Base-by-base conservation (phyloP, 2,113 vertebrate species). In the Rhabdornis inornatus region DNA sequence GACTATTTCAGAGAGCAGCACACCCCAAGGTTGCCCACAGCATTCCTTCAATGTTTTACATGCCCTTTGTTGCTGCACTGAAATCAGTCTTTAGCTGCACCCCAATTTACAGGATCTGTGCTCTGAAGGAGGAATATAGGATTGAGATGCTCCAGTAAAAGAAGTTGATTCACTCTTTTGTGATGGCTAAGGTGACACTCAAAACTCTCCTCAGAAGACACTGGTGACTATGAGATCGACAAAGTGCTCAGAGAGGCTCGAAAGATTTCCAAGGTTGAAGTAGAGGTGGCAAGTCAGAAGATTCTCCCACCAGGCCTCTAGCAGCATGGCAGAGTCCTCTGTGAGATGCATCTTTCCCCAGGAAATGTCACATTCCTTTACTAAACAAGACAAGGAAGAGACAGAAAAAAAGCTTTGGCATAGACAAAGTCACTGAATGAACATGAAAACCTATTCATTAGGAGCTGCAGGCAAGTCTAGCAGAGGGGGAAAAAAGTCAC, bases 381-480 rank as follows among this genome's bases (percentile, higher is more conserved):
- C 49, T 90, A 69, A 94, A 89, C 60, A 92, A 91, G 77, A 90
- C 83, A 94, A 91, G 83, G 80, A 91, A 96, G 65, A 95, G 77
- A 95, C 57, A 92, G 86, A 92, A 79, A 96, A 87, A 94, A 94
- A 42, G 81, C 92, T 95, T 95, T 76, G 91, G 90, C 68, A 94
- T 56, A 80, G 63, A 92, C 65, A 91, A 79, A 95, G 82, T 55
- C 31, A 68, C 47, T 47, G 82, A 79, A 85, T 1, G 33, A 93
- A 90, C 85, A 77, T 10, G 59, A 93, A 61, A 87, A 86, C 59
- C 52, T 42, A 40, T 52, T 85, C 42, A 66, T 68, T 47, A 80
- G 42, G 28, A 83, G 39, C 82, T 88, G 55, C 78, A 92, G 50
- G 70, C 35, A 50, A 39, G 45, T 18, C 22, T 45, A 55, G 47